Evolutionary conservation across 1,140 invertebrate genomes (phyloP).

Genomic region (Zelostemma sp.): DNA sequence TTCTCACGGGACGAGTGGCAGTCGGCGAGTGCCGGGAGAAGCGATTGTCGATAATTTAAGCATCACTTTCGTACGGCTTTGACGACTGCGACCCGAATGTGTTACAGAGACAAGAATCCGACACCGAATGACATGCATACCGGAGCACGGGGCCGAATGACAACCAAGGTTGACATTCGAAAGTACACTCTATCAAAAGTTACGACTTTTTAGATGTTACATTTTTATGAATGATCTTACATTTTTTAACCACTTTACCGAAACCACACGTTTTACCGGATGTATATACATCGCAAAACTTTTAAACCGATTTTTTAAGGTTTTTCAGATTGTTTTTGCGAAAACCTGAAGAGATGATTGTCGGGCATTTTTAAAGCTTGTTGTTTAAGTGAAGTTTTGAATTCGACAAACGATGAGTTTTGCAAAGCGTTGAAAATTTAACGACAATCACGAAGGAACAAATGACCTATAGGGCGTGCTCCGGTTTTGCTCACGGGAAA

Average conservation of each 20-base stretch:
- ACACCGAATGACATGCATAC: neutral
- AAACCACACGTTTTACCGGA: too few species aligned
- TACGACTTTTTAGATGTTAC: neutral
- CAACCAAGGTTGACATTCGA: neutral
- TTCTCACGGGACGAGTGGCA: neutral
- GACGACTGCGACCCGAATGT: neutral
- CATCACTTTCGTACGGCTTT: neutral
- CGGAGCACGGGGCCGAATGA: neutral
- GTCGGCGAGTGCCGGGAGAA: constrained; percentile 9
- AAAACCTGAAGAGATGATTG: too few species aligned
- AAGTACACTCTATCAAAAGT: neutral
- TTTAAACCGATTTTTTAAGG: too few species aligned
- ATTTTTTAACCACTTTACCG: too few species aligned
- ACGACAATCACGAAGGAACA: neutral
- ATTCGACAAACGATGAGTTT: too few species aligned
- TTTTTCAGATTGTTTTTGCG: too few species aligned
- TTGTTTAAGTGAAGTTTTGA: too few species aligned
- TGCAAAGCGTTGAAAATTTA: neutral
- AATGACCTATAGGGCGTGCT: neutral
- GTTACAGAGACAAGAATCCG: constrained; percentile 1
- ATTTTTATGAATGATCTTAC: neutral
- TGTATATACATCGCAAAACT: too few species aligned
- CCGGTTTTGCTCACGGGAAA: neutral
- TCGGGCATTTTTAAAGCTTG: too few species aligned
- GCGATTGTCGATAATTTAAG: constrained; percentile 16